Percentiles rank a stretch among this genome's conserved stretches.
Evolutionary conservation across 2,113 vertebrate genomes (phyloP).

Genomic region (Copsychus sechellarum): DNA sequence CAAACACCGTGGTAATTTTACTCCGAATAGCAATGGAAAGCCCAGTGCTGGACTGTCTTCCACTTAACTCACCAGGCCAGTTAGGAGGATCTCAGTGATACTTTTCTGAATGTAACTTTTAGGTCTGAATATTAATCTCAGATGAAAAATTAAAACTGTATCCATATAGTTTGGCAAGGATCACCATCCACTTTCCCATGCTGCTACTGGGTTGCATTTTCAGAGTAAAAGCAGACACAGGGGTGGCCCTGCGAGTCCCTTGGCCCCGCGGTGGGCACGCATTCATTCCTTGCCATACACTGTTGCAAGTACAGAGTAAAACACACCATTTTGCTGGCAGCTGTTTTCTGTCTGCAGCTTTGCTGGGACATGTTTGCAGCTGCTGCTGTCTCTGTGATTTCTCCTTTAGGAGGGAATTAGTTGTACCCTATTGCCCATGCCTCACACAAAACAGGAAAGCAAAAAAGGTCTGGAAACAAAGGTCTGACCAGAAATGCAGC

Average conservation of each 20-base stretch:
- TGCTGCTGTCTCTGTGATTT: not conserved
- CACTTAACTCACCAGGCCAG: not conserved
- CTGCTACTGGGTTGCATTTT: rapidly evolving
- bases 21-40: not conserved
- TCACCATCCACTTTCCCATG: not conserved
- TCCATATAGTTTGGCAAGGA: not conserved
- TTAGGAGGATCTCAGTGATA: not conserved
- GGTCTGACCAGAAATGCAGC: not conserved
- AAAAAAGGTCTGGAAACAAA: not conserved
- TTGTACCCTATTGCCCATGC: not conserved
- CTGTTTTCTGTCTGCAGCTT: not conserved
- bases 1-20: not conserved
- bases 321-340: not conserved
- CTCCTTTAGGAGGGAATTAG: not conserved
- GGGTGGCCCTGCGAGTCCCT: too few species aligned
- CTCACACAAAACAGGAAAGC: not conserved
- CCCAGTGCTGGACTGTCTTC: not conserved
- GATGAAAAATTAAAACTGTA: not conserved
- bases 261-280: too few species aligned
- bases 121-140: not conserved
- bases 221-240: not conserved
- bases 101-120: not conserved
- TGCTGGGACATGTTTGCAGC: not conserved
- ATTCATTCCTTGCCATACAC: not conserved
- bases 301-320: not conserved